Base-by-base conservation (phyloP, 2,888 invertebrate species). In the Seira musarum region DNA sequence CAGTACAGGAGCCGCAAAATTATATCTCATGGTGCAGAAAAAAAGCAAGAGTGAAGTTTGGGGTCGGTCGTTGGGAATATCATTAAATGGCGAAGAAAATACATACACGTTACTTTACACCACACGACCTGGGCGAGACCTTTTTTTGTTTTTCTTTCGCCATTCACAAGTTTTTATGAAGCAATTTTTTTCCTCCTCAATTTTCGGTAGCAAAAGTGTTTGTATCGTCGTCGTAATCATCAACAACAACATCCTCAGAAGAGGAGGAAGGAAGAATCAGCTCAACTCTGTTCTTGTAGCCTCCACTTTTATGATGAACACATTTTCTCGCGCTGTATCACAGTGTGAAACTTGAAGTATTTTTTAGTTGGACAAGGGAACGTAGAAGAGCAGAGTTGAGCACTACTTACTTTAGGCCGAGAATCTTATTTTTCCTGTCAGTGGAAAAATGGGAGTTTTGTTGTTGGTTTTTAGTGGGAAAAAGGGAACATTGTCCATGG, bases 371-470 rank as follows among this genome's bases (percentile, higher is more conserved):
- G 15, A 49, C 15, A 49, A n/a, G n/a, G n/a, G n/a, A n/a, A n/a
- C n/a, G n/a, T n/a, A n/a, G n/a, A n/a, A n/a, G n/a, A n/a, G n/a
- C n/a, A n/a, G n/a, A n/a, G n/a, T n/a, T n/a, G 49, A 49, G 15
- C 13, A 49, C 2, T 13, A n/a, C 49, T 49, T 49, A 13, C 49
- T 49, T 49, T 49, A 8, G 30, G 30, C 49, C 49, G 21, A 21
- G 60, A 60, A 21, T 60, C 60, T 60, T 21, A 60, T 21, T 60
- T 21, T 60, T 21, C n/a, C 60, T 60, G 25, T 46, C 57, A n/a
- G 53, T 25, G 40, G 17, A 21, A 72, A 78, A 78, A 72, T 78
- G 78, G 78, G 78, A 78, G 78, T 78, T 78, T 78, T 78, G 78
- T 78, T 78, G 78, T 72, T 72, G 67, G 72, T 66, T 78, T 70